Base-by-base conservation (phyloP, 2,888 invertebrate genomes). In the Drosophila atripex region DNA sequence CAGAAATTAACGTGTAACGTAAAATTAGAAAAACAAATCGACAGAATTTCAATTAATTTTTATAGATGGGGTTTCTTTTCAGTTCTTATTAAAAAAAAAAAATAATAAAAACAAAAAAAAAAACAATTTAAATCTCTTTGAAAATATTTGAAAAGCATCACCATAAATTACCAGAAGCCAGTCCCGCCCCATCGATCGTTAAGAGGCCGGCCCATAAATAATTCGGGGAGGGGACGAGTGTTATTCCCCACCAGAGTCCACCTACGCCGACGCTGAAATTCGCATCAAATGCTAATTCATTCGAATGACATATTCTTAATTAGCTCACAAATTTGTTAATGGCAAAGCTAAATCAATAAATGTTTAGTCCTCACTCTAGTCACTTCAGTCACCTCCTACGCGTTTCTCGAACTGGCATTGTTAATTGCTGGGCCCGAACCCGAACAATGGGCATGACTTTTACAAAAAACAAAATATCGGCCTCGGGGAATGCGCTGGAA, bases 401-500 rank as follows among this genome's bases (percentile, higher is more conserved):
- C 54, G 45, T 28, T n/a, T 52, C 23, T 18, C 35, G 30, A 41
- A 25, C 25, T 25, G 47, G 12, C 45, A 68, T 56, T 56, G 57
- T 77, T 78, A 70, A 66, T 66, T 73, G 79, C 63, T 60, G 43
- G 46, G 12, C 30, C 53, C 38, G 25, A 52, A 21, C 47, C 39
- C 18, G 49, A 68, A 77, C 77, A 77, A 77, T 60, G 60, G 65
- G 60, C 57, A 30, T 63, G 49, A 70, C 77, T 73, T 73, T 76
- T 66, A 69, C 64, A n/a, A n/a, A n/a, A n/a, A n/a, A n/a, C 49
- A 12, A n/a, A 35, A 35, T 7, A 32, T 8, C 53, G 23, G 43
- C 77, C 55, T 57, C 60, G 54, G 56, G 63, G 60, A 53, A 58
- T 75, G 71, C 63, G 43, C 49, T 59, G 23, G 46, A 58, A 74